phyloP scores from a whole-genome alignment of 2,797 vertebrate genomes.

The Catostomus latipinnis region DNA sequence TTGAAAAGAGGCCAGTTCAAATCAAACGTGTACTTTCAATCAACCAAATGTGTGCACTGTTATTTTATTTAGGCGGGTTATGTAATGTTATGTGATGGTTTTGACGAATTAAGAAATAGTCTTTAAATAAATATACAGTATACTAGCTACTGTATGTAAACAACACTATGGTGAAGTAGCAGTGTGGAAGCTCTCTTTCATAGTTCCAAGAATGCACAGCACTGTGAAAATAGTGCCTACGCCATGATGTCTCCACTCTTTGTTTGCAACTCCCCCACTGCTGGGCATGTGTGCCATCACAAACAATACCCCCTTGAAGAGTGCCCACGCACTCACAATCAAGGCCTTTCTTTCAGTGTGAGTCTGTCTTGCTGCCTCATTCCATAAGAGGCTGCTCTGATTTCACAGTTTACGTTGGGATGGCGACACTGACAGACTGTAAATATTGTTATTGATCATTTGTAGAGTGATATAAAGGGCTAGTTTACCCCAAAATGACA shows the following conservation, averaged over 20 bases:
- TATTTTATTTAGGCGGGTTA: conserved; percentile 3
- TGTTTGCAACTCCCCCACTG: too few species aligned
- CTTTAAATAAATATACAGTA: too few species aligned
- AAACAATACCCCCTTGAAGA: too few species aligned
- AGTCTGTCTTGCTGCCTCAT: conserved; percentile 31
- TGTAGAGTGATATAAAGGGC: background rate
- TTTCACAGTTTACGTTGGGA: background rate
- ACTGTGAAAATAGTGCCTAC: background rate
- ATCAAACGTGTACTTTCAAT: background rate
- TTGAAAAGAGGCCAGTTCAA: conserved; percentile 13
- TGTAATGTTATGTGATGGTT: background rate
- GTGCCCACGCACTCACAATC: conserved; percentile 4
- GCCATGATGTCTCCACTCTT: too few species aligned
- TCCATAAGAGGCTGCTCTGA: conserved; percentile 24
- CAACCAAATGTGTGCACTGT: background rate
- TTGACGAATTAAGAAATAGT: background rate
- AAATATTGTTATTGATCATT: background rate
- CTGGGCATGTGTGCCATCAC: too few species aligned
- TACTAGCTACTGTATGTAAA: background rate
- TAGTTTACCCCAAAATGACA: too few species aligned
- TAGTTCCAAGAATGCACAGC: conserved; percentile 21
- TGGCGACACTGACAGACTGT: background rate
- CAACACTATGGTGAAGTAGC: background rate
- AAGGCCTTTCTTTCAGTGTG: conserved; percentile 48
- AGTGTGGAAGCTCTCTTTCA: background rate